These are phyloP conservation scores for Tridacna gigas DNA, from an alignment of 2,888 invertebrate genomes.

Conservation along the genomic window DNA sequence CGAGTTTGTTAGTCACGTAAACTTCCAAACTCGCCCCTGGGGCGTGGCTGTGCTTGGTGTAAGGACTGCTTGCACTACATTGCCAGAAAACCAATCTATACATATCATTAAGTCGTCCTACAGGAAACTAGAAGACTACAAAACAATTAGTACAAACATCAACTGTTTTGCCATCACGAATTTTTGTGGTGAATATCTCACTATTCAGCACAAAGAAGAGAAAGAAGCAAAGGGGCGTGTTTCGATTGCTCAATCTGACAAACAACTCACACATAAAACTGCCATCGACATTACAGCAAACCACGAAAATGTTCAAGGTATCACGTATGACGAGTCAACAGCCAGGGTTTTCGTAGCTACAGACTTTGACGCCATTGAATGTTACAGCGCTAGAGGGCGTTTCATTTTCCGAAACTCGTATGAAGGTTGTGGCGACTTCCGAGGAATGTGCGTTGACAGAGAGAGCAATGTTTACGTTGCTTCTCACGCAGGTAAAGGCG, in stretches of 20 bases:
- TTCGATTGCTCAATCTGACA: slow-evolving; percentile 47
- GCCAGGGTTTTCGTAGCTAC: slow-evolving; percentile 48
- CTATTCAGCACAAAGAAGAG: slow-evolving; percentile 51
- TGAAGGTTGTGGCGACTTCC: slow-evolving; percentile 50
- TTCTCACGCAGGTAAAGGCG: slow-evolving; percentile 48
- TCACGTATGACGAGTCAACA: slow-evolving; percentile 52
- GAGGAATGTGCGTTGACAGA: slow-evolving; percentile 49
- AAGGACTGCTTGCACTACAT: slow-evolving; percentile 41
- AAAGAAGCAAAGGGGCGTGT: slow-evolving; percentile 55
- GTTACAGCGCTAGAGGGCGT: slow-evolving; percentile 46
- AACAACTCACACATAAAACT: slow-evolving; percentile 46
- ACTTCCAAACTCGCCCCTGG: slow-evolving; percentile 50
- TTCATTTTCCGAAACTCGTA: slow-evolving; percentile 53
- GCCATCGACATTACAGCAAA: slow-evolving; percentile 29
- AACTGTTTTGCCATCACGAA: slow-evolving; percentile 56
- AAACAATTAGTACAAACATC: slow-evolving; percentile 42
- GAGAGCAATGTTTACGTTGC: slow-evolving; percentile 54
- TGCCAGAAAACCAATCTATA: slow-evolving; percentile 46
- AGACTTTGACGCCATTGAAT: slow-evolving; percentile 52
- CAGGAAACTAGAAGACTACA: slow-evolving; percentile 36
- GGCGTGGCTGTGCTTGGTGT: slow-evolving; percentile 53
- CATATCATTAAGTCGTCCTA: slow-evolving; percentile 48
- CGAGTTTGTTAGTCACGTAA: slow-evolving; percentile 50
- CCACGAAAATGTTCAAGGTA: slow-evolving; percentile 44
- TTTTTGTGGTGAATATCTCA: slow-evolving; percentile 51